Conservation (phyloP, 2,888 invertebrate species). For the Lasioglossum villosulum region DNA sequence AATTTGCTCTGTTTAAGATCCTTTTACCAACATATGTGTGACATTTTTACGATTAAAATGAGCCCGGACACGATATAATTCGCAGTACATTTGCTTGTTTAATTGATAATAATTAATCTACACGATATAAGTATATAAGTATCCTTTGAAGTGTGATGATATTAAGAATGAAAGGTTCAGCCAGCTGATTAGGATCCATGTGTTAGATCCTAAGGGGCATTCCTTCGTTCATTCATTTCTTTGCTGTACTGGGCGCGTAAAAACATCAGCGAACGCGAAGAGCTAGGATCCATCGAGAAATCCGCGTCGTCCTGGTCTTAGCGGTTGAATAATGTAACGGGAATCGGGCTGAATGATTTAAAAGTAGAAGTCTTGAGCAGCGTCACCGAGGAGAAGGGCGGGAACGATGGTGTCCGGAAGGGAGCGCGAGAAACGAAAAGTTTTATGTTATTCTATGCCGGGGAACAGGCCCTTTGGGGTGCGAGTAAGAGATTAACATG, state of each 20-base stretch:
- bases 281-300: constrained; percentile 68
- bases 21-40: not conserved
- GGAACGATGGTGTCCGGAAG: not conserved
- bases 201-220: not conserved
- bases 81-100: not conserved
- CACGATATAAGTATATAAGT: not conserved
- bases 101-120: not conserved
- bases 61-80: not conserved
- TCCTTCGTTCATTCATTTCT: too few species aligned
- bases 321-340: constrained; percentile 81
- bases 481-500: constrained; percentile 76
- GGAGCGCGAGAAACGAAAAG: constrained; percentile 66
- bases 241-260: not conserved
- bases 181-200: not conserved
- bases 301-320: constrained; percentile 75
- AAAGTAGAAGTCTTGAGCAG: constrained; percentile 80
- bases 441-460: constrained; percentile 71
- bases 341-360: constrained; percentile 81
- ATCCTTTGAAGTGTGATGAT: not conserved
- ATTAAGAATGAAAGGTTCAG: not conserved
- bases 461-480: constrained; percentile 67
- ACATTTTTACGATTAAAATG: not conserved
- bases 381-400: constrained; percentile 61
- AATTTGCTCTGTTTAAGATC: not conserved
- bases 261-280: constrained; percentile 26